phyloP scores from a whole-genome alignment of 1,140 invertebrate species.

The Platorchestia sp. region DNA sequence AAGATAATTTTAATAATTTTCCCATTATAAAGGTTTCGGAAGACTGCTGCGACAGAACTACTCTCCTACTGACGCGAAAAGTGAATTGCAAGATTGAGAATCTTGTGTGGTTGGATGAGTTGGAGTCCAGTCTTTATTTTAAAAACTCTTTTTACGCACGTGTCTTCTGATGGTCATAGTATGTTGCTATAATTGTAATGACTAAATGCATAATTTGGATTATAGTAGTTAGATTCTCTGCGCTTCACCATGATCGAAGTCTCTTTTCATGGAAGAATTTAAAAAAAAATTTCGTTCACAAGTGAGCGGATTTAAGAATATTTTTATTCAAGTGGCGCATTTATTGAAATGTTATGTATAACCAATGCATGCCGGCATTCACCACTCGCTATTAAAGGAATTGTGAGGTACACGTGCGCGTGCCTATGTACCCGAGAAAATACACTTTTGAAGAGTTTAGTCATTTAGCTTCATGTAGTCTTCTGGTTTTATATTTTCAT shows the following conservation, averaged over 20 bases:
- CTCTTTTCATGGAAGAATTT: background rate
- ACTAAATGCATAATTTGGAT: background rate
- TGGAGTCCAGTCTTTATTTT: background rate
- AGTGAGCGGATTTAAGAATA: too few species aligned
- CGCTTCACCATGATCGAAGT: too few species aligned
- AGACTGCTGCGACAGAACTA: background rate
- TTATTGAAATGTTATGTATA: too few species aligned
- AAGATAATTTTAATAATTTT: background rate
- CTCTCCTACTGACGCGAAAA: background rate
- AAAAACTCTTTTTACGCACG: background rate
- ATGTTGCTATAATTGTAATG: background rate
- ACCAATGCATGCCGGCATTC: too few species aligned
- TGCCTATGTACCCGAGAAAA: background rate
- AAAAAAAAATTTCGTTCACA: too few species aligned
- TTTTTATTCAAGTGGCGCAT: too few species aligned
- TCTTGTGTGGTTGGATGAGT: background rate
- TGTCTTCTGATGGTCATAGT: background rate
- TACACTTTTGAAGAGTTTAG: background rate
- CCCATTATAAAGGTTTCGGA: background rate
- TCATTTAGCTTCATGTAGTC: background rate
- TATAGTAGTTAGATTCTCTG: background rate
- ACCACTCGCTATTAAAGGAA: background rate
- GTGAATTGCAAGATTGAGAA: background rate
- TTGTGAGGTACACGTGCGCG: background rate
- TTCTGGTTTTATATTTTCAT: background rate